These are phyloP conservation scores for Chamaea fasciata DNA, from an alignment of 2,113 vertebrate genomes.

Conservation along the genomic window DNA sequence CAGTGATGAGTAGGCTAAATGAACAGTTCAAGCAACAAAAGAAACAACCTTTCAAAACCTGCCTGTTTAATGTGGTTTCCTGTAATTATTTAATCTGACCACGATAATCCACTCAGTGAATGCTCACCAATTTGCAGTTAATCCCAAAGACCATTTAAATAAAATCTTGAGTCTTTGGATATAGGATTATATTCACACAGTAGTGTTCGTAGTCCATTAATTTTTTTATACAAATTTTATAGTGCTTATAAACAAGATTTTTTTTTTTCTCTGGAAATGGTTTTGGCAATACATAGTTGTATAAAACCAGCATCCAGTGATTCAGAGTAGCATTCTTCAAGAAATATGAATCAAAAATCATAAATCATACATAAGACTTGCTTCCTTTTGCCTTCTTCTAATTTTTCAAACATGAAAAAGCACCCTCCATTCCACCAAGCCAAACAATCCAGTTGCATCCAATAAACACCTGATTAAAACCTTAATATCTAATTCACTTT, in stretches of 20 bases:
- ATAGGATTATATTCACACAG: not conserved
- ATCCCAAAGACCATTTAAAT: not conserved
- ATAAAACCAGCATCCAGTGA: not conserved
- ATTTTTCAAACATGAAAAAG: not conserved
- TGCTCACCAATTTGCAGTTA: not conserved
- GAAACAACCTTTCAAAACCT: not conserved
- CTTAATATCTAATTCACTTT: slow-evolving; percentile 30
- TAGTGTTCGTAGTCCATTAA: not conserved
- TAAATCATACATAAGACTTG: not conserved
- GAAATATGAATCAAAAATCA: not conserved
- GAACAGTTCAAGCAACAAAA: not conserved
- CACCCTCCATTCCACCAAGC: not conserved
- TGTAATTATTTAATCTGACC: not conserved
- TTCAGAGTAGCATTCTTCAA: not conserved
- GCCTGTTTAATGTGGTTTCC: not conserved
- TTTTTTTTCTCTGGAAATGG: not conserved
- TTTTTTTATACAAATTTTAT: not conserved
- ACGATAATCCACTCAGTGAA: not conserved
- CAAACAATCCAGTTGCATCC: not conserved
- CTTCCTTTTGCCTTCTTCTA: not conserved
- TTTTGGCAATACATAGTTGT: not conserved
- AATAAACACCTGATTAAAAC: not conserved
- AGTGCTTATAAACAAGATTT: not conserved
- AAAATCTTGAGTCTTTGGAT: not conserved
- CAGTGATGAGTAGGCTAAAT: not conserved